Base-by-base conservation (phyloP, 2,888 invertebrate species). In the Trichacis sp. region DNA sequence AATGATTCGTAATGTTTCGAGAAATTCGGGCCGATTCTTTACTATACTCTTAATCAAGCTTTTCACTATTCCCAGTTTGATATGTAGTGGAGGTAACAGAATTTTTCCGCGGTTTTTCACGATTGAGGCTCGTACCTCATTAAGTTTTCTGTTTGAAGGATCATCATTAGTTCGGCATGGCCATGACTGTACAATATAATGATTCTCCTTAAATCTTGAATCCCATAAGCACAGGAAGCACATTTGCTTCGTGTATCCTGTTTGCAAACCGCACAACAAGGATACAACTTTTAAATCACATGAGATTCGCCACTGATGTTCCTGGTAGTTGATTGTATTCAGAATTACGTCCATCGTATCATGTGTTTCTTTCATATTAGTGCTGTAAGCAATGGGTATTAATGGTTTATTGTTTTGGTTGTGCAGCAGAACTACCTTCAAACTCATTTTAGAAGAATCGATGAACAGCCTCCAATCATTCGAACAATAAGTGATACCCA, bases 231-330 rank as follows among this genome's bases (percentile, higher is more conserved):
- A 68, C 9, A 68, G 19, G 40, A 61, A 68, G 48, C 68, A 64
- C 15, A 46, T 49, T 30, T 36, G 63, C 36, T 69, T 60, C 4
- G 60, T 63, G 24, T 48, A 69, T 18, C 65, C 60, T 6, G 15
- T 9, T 66, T 76, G 73, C 40, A 73, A 59, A 67, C 73, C 74
- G 20, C 68, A 58, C 29, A 77, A 36, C 56, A 77, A 66, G 19
- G 66, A 68, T 33, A 80, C 62, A 57, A 79, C 74, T 62, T 80
- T 79, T 19, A 79, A 73, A 66, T 80, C 78, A 24, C 73, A 73
- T 54, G 72, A 74, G 14, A 78, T 65, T 42, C 58, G 46, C 75
- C 71, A 75, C 12, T 71, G 47, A 49, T 75, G 72, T 43, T 78
- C 59, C n/a, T 49, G 46, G 70, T 77, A 77, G 29, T 75, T 73